phyloP scores from a whole-genome alignment of 2,888 invertebrate species.

The Malthinus seriepunctatus region DNA sequence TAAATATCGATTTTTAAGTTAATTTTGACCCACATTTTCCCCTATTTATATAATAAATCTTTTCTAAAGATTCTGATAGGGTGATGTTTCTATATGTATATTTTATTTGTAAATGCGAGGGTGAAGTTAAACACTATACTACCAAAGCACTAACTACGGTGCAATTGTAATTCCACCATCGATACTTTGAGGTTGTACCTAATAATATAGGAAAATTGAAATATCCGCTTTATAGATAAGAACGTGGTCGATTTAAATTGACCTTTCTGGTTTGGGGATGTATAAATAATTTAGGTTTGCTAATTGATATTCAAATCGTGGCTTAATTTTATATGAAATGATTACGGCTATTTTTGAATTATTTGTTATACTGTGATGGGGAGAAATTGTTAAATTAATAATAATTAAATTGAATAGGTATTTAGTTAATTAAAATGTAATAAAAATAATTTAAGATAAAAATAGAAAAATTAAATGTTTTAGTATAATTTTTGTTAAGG shows the following conservation, averaged over 20 bases:
- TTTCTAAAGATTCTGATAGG: slow-evolving; percentile 1
- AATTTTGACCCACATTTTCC: slow-evolving; percentile 23
- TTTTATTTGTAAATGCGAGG: no score
- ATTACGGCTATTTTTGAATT: background rate
- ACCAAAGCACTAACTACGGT: no score
- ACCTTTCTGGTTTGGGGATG: background rate
- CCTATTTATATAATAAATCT: slow-evolving; percentile 23
- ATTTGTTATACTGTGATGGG: no score
- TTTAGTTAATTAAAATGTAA: no score
- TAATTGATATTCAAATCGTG: slow-evolving; percentile 2
- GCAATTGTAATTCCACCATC: no score
- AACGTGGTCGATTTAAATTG: background rate
- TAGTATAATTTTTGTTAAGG: slow-evolving; percentile 8
- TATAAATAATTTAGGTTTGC: background rate
- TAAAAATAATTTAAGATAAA: no score
- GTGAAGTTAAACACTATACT: background rate
- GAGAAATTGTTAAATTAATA: no score
- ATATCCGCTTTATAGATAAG: background rate
- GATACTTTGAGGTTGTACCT: no score
- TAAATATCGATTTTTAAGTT: slow-evolving; percentile 15
- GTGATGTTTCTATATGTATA: background rate
- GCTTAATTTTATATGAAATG: background rate
- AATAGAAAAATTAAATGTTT: no score
- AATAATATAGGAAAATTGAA: background rate
- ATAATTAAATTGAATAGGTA: no score